Base-by-base conservation (phyloP, 2,113 vertebrate genomes). In the Heloderma charlesbogerti region DNA sequence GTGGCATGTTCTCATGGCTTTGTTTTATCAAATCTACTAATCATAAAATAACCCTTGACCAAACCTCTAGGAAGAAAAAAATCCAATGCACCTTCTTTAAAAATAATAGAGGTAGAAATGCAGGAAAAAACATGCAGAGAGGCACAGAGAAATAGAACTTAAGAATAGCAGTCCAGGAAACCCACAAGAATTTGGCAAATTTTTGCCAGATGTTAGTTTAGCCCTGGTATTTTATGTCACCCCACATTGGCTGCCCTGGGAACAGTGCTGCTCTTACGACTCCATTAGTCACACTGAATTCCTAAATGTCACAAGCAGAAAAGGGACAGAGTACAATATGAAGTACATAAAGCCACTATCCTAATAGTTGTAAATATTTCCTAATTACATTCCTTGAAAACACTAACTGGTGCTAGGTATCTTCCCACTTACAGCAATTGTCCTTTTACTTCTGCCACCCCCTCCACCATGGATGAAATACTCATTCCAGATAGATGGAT, bases 101-200 rank as follows among this genome's bases (percentile, higher is more conserved):
- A 80, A 80, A 31, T 27, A 80, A 80, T 9, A 27, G 75, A 25
- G 25, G 40, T 12, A 51, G 4, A n/a, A 25, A 86, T 4, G 69
- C 60, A 63, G 60, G 22, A 63, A 63, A 63, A 63, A 2, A 63
- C 60, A 63, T 63, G 5, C 60, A 63, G 60, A 63, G 71, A 86
- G 18, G 27, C 22, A 54, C 54, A 45, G n/a, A 51, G 48, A 54
- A 37, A 74, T 12, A 37, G 22, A 54, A 74, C 10, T 72, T 54
- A n/a, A 74, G 48, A 72, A 22, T 37, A 74, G 45, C 45, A 51
- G 18, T 25, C 45, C 7, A 34, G 67, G 25, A 67, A 72, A 48
- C 48, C 84, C 45, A 72, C 78, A 80, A 48, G 78, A 54, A 80
- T 80, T 51, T 80, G 45, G 78, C 43, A 80, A 80, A 80, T 78